A percentile compares a stretch with the other conserved stretches of the same genome.
Conservation (phyloP, 1,140 invertebrate genomes). For the Cyclargus thomasi region DNA sequence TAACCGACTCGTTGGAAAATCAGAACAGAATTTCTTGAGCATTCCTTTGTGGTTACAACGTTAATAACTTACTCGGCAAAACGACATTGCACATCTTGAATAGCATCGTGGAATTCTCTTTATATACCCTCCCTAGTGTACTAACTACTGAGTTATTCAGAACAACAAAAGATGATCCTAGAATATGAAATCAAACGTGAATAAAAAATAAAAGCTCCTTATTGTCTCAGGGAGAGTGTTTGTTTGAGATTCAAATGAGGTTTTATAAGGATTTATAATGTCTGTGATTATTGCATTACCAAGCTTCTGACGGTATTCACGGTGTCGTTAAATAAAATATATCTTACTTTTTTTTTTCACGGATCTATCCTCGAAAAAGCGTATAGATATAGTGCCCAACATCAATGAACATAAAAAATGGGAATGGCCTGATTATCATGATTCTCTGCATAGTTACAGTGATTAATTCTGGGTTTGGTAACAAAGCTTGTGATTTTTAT, state of each 20-base stretch:
- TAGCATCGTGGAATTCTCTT: conserved; percentile 2
- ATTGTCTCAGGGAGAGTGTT: background rate
- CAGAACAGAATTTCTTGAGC: conserved; percentile 7
- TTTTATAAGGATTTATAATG: background rate
- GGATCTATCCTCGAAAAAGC: too few species aligned
- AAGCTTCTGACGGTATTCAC: background rate
- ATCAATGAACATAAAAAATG: too few species aligned
- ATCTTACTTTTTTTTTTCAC: too few species aligned
- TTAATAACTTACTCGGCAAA: conserved; percentile 9
- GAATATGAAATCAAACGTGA: background rate
- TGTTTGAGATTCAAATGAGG: background rate
- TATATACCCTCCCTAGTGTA: background rate
- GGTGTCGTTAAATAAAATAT: too few species aligned
- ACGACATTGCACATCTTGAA: conserved; percentile 10
- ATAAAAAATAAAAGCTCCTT: background rate
- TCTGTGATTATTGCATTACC: background rate
- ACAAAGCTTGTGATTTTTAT: too few species aligned
- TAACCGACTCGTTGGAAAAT: conserved; percentile 4
- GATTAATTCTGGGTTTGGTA: too few species aligned
- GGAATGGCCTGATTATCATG: too few species aligned
- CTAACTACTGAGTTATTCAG: background rate
- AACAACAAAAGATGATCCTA: background rate
- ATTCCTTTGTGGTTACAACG: conserved; percentile 10
- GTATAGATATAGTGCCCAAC: too few species aligned
- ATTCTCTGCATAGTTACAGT: too few species aligned